Conservation (phyloP, 2,888 invertebrate genomes). For the Protonemura montana region DNA sequence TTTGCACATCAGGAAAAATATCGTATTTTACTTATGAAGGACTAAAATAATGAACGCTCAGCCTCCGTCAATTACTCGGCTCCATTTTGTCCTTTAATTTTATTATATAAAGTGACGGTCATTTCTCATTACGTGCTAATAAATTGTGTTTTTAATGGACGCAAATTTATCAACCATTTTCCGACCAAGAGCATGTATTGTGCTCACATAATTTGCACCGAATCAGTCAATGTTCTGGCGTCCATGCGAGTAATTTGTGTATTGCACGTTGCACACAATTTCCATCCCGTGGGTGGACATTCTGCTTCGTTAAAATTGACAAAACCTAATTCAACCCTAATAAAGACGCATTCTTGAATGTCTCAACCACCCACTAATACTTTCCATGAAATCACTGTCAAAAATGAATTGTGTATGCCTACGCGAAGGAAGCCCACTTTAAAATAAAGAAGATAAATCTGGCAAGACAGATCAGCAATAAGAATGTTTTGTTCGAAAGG, state of each 20-base stretch:
- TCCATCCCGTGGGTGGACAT: not conserved
- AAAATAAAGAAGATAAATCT: too few relatives aligned
- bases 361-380: too few relatives aligned
- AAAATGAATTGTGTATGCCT: too few relatives aligned
- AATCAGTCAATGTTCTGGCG: not conserved
- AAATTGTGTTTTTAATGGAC: conserved; percentile 8
- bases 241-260: not conserved
- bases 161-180: conserved; percentile 20
- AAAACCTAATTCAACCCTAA: too few relatives aligned
- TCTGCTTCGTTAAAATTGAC: not conserved
- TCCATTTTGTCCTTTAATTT: conserved; percentile 7
- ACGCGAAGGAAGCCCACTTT: too few relatives aligned
- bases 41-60: not conserved
- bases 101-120: conserved; percentile 10
- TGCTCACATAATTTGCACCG: not conserved
- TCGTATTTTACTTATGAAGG: not conserved
- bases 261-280: not conserved
- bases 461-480: too few relatives aligned
- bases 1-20: not conserved
- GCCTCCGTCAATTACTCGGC: not conserved
- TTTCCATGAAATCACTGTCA: too few relatives aligned
- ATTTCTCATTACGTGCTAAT: conserved; percentile 29
- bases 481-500: too few relatives aligned
- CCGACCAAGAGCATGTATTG: conserved; percentile 19
- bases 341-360: too few relatives aligned